These are phyloP conservation scores for Amphimallon solstitiale DNA, from an alignment of 2,888 invertebrate species.

Conservation along the genomic window DNA sequence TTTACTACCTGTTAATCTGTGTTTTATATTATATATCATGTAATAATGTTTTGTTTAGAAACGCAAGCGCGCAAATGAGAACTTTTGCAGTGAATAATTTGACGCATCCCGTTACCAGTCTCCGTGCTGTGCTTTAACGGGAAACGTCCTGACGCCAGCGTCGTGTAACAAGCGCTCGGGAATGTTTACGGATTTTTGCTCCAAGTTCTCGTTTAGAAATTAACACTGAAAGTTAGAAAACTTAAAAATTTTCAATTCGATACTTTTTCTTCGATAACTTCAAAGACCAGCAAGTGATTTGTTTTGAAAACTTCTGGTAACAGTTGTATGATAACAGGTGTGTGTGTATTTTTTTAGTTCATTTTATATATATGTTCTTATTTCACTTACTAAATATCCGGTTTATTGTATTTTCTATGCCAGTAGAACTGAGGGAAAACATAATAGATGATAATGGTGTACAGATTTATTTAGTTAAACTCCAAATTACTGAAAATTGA, in stretches of 20 bases:
- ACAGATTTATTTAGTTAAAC: too few species aligned
- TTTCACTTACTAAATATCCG: neutral
- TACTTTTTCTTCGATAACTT: neutral
- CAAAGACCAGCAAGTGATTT: neutral
- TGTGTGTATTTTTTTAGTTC: slow-evolving; percentile 12
- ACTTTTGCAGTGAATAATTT: slow-evolving; percentile 17
- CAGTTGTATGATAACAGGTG: slow-evolving; percentile 13
- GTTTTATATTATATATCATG: too few species aligned
- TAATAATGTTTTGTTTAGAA: neutral
- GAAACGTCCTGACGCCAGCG: slow-evolving; percentile 8
- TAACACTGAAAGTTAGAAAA: neutral
- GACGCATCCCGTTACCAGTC: slow-evolving; percentile 12
- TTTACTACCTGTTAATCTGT: too few species aligned
- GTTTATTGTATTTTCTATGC: neutral
- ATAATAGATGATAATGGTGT: too few species aligned
- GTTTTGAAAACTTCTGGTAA: neutral
- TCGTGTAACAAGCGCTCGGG: neutral
- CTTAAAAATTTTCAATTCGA: neutral
- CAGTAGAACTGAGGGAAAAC: too few species aligned
- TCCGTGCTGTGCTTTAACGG: slow-evolving; percentile 9
- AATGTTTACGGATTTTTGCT: neutral
- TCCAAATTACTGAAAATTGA: too few species aligned
- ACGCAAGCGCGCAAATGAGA: slow-evolving; percentile 25
- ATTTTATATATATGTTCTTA: neutral
- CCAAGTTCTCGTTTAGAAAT: neutral